Conservation (phyloP, 2,113 vertebrate species). For the Charadrius vociferus region DNA sequence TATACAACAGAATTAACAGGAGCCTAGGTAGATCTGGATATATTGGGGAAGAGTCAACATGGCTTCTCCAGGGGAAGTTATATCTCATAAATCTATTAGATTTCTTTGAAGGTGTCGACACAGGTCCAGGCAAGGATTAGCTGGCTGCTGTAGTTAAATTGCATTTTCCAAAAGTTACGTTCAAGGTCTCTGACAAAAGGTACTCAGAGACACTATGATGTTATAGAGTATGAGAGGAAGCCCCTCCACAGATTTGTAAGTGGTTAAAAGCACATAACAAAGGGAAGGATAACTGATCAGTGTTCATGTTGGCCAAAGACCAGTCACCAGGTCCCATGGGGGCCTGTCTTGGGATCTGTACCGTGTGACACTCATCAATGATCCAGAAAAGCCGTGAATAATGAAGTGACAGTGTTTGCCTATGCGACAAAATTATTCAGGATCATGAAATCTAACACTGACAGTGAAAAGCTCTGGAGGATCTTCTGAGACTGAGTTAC, state of each 20-base stretch:
- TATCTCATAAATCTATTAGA: background rate
- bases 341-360: background rate
- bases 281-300: background rate
- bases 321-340: fast-evolving
- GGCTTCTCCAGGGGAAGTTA: background rate
- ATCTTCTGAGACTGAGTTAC: slow-evolving; percentile 6
- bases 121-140: background rate
- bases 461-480: slow-evolving; percentile 63
- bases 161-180: background rate
- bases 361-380: background rate
- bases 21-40: background rate
- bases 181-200: background rate
- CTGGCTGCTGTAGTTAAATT: background rate
- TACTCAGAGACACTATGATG: background rate
- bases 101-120: background rate
- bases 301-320: background rate
- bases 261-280: background rate
- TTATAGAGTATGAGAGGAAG: background rate
- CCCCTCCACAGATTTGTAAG: background rate
- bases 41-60: background rate
- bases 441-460: slow-evolving; percentile 60
- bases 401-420: slow-evolving; percentile 61
- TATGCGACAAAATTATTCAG: slow-evolving; percentile 58
- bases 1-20: background rate
- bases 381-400: slow-evolving; percentile 17